Conservation (phyloP, 2,888 invertebrate species). For the Aelia acuminata region DNA sequence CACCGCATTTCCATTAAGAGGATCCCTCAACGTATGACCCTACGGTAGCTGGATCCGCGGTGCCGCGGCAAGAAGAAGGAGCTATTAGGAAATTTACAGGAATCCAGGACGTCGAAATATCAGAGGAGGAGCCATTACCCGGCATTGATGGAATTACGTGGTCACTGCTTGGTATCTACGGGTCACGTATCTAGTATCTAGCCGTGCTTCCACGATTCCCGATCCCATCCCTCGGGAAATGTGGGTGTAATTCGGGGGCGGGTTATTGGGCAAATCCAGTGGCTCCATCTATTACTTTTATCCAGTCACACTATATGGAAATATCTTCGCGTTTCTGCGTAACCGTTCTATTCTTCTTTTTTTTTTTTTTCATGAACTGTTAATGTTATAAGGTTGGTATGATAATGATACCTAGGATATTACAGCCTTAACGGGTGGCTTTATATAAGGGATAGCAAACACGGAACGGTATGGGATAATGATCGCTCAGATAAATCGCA, state of each 20-base stretch:
- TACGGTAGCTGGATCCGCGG: slow-evolving; percentile 32
- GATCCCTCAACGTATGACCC: slow-evolving; percentile 26
- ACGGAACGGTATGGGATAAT: neutral
- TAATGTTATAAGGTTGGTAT: slow-evolving; percentile 26
- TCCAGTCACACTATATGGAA: slow-evolving; percentile 10
- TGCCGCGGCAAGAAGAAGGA: neutral
- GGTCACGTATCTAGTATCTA: slow-evolving; percentile 33
- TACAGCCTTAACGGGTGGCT: neutral
- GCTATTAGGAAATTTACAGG: slow-evolving; percentile 48
- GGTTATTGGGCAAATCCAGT: neutral
- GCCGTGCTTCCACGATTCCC: slow-evolving; percentile 31
- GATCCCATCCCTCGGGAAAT: slow-evolving; percentile 16
- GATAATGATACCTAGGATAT: neutral
- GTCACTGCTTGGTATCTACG: neutral
- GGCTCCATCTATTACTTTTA: slow-evolving; percentile 25
- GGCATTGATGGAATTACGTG: slow-evolving; percentile 56
- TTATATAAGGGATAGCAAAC: neutral
- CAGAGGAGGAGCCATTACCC: slow-evolving; percentile 46
- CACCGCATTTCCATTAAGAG: slow-evolving; percentile 48
- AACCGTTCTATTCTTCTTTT: neutral
- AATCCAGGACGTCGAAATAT: slow-evolving; percentile 58
- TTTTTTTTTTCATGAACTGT: neutral
- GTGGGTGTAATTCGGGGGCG: slow-evolving; percentile 38
- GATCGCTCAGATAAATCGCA: neutral
- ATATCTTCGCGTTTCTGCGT: slow-evolving; percentile 11